Conservation (phyloP, 2,113 vertebrate genomes). For the Sylvietta virens region DNA sequence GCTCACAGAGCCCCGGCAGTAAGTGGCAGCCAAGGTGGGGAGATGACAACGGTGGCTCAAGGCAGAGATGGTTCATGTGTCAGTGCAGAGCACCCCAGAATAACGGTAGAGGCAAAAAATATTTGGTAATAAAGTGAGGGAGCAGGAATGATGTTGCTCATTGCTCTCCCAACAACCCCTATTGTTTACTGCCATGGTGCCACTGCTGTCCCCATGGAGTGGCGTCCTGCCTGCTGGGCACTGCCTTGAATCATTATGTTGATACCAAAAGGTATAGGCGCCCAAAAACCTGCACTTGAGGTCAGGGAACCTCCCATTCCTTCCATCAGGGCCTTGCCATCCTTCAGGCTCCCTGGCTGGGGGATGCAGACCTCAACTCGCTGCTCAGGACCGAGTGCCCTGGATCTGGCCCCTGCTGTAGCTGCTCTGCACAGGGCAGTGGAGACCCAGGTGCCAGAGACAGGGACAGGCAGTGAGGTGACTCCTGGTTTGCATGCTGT, state of each 20-base stretch:
- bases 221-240: not conserved
- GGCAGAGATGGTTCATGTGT: not conserved
- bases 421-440: not conserved
- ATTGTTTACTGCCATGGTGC: not conserved
- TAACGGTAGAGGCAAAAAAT: not conserved
- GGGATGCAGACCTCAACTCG: not conserved
- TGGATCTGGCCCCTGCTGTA: not conserved
- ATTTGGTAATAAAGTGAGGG: not conserved
- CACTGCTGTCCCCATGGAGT: not conserved
- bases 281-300: not conserved
- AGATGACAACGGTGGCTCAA: not conserved
- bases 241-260: not conserved
- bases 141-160: not conserved
- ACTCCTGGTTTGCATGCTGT: accelerated
- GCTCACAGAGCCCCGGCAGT: not conserved
- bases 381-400: accelerated
- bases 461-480: not conserved
- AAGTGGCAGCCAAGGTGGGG: not conserved
- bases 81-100: not conserved
- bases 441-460: not conserved
- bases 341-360: not conserved
- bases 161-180: not conserved
- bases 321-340: not conserved
- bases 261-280: not conserved
- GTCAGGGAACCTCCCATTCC: not conserved